These are phyloP conservation scores for Acrobasis suavella DNA, from an alignment of 2,888 invertebrate species.

Conservation along the genomic window DNA sequence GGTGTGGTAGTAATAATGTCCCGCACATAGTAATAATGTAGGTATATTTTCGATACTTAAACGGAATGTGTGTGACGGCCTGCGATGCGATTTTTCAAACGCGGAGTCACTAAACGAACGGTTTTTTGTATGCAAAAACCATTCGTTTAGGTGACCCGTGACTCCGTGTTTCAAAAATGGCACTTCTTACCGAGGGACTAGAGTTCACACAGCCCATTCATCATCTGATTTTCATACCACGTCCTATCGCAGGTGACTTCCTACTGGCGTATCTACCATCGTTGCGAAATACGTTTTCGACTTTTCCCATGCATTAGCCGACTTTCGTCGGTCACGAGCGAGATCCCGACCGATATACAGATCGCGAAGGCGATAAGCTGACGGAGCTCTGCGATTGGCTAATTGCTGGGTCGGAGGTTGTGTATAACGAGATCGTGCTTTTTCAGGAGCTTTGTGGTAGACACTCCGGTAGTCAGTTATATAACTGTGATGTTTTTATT, in stretches of 20 bases:
- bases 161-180: no score
- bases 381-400: conserved; percentile 21
- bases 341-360: conserved; percentile 37
- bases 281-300: conserved; percentile 46
- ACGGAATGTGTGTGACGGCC: no score
- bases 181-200: no score
- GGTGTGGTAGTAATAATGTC: no score
- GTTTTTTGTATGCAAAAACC: no score
- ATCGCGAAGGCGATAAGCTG: conserved; percentile 15
- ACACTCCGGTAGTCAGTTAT: not conserved
- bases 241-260: conserved; percentile 38
- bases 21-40: no score
- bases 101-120: no score
- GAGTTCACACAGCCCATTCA: no score
- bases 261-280: conserved; percentile 42
- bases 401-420: conserved; percentile 17
- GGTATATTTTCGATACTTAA: no score
- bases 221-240: not conserved
- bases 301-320: conserved; percentile 50
- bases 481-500: not conserved
- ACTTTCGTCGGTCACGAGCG: conserved; percentile 46
- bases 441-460: not conserved
- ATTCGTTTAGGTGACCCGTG: no score
- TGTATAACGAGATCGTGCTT: conserved; percentile 1
- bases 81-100: no score